Conservation (phyloP, 2,797 vertebrate species). For the Gephyroberyx darwinii region DNA sequence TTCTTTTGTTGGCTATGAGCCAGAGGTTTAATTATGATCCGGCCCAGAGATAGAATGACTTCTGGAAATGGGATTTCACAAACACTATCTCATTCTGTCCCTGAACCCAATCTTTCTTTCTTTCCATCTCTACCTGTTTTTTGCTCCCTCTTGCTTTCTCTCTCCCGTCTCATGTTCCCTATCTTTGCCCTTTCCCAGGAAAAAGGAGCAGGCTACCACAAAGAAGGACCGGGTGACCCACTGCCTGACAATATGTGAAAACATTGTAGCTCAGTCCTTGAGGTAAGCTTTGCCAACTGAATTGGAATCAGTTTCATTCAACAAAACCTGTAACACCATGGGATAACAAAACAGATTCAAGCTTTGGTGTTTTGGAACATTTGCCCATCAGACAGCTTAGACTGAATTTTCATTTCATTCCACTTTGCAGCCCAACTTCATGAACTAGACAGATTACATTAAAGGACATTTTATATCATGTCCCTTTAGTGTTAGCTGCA, state of each 20-base stretch:
- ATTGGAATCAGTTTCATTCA: neutral
- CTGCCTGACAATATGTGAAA: conserved; percentile 98
- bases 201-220: conserved; percentile 94
- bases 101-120: neutral
- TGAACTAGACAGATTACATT: no score
- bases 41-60: neutral
- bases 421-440: no score
- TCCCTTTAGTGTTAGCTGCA: no score
- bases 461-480: no score
- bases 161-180: neutral
- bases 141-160: neutral
- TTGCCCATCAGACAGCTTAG: no score
- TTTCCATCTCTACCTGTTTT: neutral
- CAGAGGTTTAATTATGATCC: conserved; percentile 9
- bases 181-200: conserved; percentile 79
- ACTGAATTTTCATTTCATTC: no score
- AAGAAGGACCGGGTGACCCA: conserved; percentile 98
- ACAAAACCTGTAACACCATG: neutral
- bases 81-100: neutral
- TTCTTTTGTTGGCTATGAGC: neutral
- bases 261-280: conserved; percentile 95
- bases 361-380: no score
- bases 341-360: neutral
- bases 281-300: conserved; percentile 81
- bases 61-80: neutral